Evolutionary conservation across 2,888 invertebrate species (phyloP), one percentile per base, ranked within the genome.

Genomic region (Euplexia lucipara): DNA sequence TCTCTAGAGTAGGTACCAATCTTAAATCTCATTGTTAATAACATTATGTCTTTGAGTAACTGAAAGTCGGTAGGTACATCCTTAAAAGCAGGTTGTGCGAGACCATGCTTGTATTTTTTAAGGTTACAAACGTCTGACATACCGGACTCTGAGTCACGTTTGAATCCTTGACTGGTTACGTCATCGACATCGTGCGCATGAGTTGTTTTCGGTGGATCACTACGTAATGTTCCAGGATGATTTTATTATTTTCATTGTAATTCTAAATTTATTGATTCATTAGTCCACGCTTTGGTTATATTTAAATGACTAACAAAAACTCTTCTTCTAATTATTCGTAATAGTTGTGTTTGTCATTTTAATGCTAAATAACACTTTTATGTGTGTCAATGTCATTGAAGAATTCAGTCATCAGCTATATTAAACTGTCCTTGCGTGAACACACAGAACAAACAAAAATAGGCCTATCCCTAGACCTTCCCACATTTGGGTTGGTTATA

Each of bases 141-240:
- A 81, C 84, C 81, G 74, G 82, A 72, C 75, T 85, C 79, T 92
- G 90, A 92, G 85, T 93, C 92, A 93, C 80, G 86, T 84, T 83
- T 70, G 88, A 90, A 92, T 93, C 92, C 91, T 91, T 91, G 62
- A 61, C 70, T 71, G 77, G 83, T 93, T 89, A 84, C 92, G 93
- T 93, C 93, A 93, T 82, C 82, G 52, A 76, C 92, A 92, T 83
- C 83, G 60, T 82, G 83, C 85, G 86, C 85, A 75, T 82, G 85
- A 86, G 83, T 83, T 79, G 82, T 54, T 81, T 83, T 84, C 66
- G 78, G 79, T 74, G 52, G 63, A 53, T 49, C 68, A 78, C 56
- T 69, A 69, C 47, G 42, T 66, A 79, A 75, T 76, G 69, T 72
- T 82, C 64, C 58, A 56, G 72, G 76, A 76, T 70, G 45, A 72